phyloP scores from a whole-genome alignment of 2,113 vertebrate species.

The Lepisosteus oculatus region DNA sequence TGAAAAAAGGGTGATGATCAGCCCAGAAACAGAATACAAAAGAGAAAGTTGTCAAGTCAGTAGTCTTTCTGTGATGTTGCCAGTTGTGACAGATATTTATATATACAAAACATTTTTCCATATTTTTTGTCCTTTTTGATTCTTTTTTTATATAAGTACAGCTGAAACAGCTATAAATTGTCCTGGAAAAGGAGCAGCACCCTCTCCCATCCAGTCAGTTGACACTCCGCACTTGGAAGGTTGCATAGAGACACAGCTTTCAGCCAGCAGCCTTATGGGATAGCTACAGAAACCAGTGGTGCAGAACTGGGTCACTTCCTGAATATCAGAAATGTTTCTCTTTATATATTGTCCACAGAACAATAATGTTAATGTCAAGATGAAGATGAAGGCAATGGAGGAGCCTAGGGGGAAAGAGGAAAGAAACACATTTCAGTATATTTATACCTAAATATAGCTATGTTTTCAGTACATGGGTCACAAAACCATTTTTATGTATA shows the following conservation, averaged over 20 bases:
- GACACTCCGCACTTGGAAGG: conserved; percentile 85
- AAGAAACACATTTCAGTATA: not conserved
- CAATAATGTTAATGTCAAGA: conserved; percentile 78
- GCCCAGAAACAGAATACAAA: conserved; percentile 80
- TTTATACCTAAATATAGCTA: too few species aligned
- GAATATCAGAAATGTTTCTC: conserved; percentile 91
- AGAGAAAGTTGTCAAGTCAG: conserved; percentile 85
- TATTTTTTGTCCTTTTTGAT: conserved; percentile 50
- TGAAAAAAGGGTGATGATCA: conserved; percentile 62
- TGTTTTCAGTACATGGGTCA: too few species aligned
- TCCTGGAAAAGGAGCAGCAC: conserved; percentile 73
- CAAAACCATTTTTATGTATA: too few species aligned
- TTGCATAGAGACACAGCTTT: conserved; percentile 99
- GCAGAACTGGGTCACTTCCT: conserved; percentile 92
- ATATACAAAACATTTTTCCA: conserved; percentile 86
- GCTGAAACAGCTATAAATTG: conserved; percentile 79
- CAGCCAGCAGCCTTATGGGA: conserved; percentile 93
- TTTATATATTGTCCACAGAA: conserved; percentile 74
- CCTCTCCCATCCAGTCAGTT: conserved; percentile 78
- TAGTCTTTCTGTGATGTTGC: conserved; percentile 89
- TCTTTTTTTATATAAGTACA: conserved; percentile 64
- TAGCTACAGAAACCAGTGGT: conserved; percentile 93
- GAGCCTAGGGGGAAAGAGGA: conserved; percentile 67
- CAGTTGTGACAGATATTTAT: conserved; percentile 89
- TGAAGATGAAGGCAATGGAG: conserved; percentile 90